Evolutionary conservation across 2,113 vertebrate genomes (phyloP).

Genomic region (Pholis gunnellus): DNA sequence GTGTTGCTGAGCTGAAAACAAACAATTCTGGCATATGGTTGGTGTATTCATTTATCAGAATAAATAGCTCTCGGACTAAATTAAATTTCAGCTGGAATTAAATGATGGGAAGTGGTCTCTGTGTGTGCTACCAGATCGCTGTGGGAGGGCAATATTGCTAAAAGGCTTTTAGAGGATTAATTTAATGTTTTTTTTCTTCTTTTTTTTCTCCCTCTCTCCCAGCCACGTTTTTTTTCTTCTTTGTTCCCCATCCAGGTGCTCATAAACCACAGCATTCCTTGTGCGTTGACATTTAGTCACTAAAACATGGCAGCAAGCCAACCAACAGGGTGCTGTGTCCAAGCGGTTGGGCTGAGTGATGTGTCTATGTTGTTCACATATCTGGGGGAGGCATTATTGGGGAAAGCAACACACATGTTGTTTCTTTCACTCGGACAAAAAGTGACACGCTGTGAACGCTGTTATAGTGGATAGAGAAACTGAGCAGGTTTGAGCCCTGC

Average conservation of each 20-base stretch:
- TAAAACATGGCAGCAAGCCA: conserved; percentile 68
- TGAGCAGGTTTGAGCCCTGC: conserved; percentile 19
- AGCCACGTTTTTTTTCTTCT: conserved; percentile 54
- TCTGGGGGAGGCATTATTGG: conserved; percentile 24
- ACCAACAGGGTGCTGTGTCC: conserved; percentile 42
- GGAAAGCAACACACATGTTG: conserved; percentile 50
- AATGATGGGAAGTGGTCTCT: conserved; percentile 83
- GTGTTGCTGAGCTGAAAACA: too few relatives aligned
- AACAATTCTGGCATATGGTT: too few relatives aligned
- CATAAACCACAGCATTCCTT: conserved; percentile 77
- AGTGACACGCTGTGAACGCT: conserved; percentile 49
- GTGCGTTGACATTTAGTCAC: conserved; percentile 75
- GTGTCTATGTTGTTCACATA: conserved; percentile 48
- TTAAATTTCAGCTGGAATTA: conserved; percentile 86
- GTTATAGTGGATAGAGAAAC: conserved; percentile 24
- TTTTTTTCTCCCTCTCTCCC: conserved; percentile 51
- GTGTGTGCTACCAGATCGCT: conserved; percentile 75
- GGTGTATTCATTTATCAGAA: conserved; percentile 83
- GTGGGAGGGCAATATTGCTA: conserved; percentile 87
- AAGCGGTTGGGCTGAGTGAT: conserved; percentile 50
- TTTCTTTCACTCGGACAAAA: conserved; percentile 38
- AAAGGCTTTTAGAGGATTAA: conserved; percentile 90
- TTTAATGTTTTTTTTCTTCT: conserved; percentile 76
- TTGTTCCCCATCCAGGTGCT: conserved; percentile 77
- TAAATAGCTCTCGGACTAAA: conserved; percentile 87